These are phyloP conservation scores for Passer domesticus DNA, from an alignment of 2,113 vertebrate species.

Conservation along the genomic window DNA sequence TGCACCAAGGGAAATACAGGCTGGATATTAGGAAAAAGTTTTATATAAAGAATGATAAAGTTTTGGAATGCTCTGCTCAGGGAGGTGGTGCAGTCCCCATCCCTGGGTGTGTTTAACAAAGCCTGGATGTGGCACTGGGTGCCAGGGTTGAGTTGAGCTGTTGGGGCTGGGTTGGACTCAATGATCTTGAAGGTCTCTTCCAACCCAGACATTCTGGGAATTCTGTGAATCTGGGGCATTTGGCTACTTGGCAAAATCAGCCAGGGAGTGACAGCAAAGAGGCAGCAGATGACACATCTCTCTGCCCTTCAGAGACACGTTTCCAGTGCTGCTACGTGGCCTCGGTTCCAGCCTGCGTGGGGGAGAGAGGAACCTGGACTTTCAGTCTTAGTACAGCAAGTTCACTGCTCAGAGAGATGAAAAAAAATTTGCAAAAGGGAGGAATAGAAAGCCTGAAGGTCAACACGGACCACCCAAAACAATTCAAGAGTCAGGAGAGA, in stretches of 20 bases:
- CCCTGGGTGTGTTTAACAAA: neutral
- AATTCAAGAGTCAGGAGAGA: conserved; percentile 19
- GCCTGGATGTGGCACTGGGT: neutral
- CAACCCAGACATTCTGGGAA: neutral
- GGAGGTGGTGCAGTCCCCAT: neutral
- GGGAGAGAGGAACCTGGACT: conserved; percentile 5
- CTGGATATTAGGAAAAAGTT: neutral
- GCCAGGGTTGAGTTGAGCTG: neutral
- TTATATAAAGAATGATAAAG: neutral
- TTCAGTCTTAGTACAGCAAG: neutral
- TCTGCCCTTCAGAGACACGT: neutral
- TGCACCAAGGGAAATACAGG: neutral
- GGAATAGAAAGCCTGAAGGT: conserved; percentile 16
- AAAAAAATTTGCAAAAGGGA: neutral
- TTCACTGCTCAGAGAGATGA: neutral
- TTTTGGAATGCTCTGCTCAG: neutral
- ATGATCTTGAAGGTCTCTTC: neutral
- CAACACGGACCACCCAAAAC: conserved; percentile 49
- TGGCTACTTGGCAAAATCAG: neutral
- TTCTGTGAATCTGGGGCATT: neutral
- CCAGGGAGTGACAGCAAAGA: neutral
- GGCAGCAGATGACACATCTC: neutral
- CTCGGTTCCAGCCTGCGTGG: neutral
- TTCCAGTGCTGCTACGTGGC: neutral
- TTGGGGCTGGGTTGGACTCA: neutral